These are phyloP conservation scores for Parapristionchus giblindavisi DNA, from an alignment of 2,888 invertebrate species.

Conservation along the genomic window DNA sequence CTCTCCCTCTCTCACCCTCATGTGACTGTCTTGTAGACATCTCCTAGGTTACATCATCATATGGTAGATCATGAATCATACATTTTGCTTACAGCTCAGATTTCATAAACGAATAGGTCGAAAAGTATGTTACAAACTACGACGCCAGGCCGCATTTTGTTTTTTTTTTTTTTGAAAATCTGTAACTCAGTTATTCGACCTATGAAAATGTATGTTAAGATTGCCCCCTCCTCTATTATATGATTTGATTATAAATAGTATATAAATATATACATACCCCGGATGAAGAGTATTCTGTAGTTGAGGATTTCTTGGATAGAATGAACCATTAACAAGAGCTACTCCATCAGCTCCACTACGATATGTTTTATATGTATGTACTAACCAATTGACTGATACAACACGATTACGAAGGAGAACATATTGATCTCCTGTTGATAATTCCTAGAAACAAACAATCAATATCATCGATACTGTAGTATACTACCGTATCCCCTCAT, in stretches of 20 bases:
- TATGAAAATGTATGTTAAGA: no score
- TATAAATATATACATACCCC: slow-evolving; percentile 43
- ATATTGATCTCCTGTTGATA: slow-evolving; percentile 53
- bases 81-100: no score
- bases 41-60: no score
- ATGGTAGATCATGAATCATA: no score
- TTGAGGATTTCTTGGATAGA: slow-evolving; percentile 58
- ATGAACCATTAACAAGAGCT: slow-evolving; percentile 59
- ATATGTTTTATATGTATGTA: slow-evolving; percentile 59
- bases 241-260: no score
- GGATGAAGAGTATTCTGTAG: slow-evolving; percentile 55
- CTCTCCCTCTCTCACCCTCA: not conserved
- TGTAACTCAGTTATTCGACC: no score
- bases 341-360: slow-evolving; percentile 59
- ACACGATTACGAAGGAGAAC: slow-evolving; percentile 57
- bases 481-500: not conserved
- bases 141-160: not conserved
- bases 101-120: no score
- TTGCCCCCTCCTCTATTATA: no score
- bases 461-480: not conserved
- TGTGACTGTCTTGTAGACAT: no score
- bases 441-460: slow-evolving; percentile 44
- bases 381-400: slow-evolving; percentile 61
- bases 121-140: not conserved
- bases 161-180: no score